Evolutionary conservation across 2,888 invertebrate species (phyloP), one percentile per base, ranked within the genome.

Genomic region (Chrysina gloriosa): DNA sequence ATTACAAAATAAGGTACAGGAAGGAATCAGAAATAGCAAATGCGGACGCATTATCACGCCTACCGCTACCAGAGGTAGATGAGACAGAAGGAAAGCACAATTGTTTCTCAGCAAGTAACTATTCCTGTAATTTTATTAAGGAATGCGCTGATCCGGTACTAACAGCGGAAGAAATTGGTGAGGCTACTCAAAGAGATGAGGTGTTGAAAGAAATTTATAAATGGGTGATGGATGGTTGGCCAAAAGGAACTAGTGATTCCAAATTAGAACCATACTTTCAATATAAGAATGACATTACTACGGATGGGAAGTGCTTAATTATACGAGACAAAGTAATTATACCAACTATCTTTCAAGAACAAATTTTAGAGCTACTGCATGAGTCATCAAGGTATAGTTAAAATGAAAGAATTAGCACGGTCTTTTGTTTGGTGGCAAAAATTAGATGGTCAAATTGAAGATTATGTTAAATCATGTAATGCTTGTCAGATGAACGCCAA

Each of bases 391-490:
- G 45, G 45, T 45, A 45, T 19, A 16, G 45, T 45, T 23, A 47
- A 47, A n/a, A 47, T 47, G 47, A 47, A 47, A 21, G 47, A 47
- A n/a, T 21, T 47, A 47, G n/a, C n/a, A n/a, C n/a, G n/a, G n/a
- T n/a, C n/a, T n/a, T n/a, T n/a, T n/a, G n/a, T n/a, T n/a, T n/a
- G 47, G 21, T 47, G 47, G 23, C 2, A n/a, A 47, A 47, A 1
- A 2, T 47, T 47, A 21, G 47, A 47, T n/a, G 21, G 21, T 23
- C 11, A 48, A 48, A 48, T 48, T 48, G 48, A 48, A 11, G 14
- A 48, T 5, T 48, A 48, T n/a, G 48, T 48, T n/a, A 48, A 48
- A 23, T 48, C 48, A 1, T 23, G 48, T 48, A 48, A 25, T 48
- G 48, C 27, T 48, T 48, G 48, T 25, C 48, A 27, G 25, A 27